Evolutionary conservation across 2,113 vertebrate genomes (phyloP).

Genomic region (Grallaria varia): DNA sequence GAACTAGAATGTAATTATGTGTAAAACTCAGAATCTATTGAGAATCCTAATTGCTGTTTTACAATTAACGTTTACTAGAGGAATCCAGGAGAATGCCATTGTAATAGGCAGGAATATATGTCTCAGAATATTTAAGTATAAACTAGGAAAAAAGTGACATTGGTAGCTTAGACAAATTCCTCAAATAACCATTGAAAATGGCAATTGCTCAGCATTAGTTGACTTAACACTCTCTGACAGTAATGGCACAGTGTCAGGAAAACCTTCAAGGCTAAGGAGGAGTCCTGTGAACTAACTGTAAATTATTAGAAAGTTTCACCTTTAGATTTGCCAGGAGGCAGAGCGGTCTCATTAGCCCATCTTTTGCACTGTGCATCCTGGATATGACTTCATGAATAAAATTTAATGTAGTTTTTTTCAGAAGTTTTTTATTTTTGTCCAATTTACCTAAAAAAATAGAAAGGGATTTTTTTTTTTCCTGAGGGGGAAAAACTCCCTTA

Average conservation of each 20-base stretch:
- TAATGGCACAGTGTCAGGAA: not conserved
- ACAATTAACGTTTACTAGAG: not conserved
- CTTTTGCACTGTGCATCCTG: not conserved
- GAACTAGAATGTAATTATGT: not conserved
- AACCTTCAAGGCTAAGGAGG: not conserved
- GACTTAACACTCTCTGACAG: not conserved
- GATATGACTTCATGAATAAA: not conserved
- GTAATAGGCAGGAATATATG: not conserved
- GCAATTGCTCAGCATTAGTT: not conserved
- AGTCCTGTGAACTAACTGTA: not conserved
- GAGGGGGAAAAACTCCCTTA: not conserved
- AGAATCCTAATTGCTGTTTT: not conserved
- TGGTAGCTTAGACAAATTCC: not conserved
- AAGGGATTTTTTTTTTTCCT: not conserved
- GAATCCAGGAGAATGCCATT: not conserved
- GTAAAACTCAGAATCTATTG: not conserved
- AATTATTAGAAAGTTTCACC: not conserved
- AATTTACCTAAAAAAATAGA: not conserved
- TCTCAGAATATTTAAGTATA: not conserved
- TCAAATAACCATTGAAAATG: not conserved
- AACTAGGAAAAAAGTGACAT: not conserved
- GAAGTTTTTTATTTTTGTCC: not conserved
- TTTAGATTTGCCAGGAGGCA: not conserved
- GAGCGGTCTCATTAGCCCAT: not conserved
- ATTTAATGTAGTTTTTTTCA: not conserved